These are phyloP conservation scores for Phytoseiulus persimilis DNA, from an alignment of 2,888 invertebrate genomes.

Conservation along the genomic window DNA sequence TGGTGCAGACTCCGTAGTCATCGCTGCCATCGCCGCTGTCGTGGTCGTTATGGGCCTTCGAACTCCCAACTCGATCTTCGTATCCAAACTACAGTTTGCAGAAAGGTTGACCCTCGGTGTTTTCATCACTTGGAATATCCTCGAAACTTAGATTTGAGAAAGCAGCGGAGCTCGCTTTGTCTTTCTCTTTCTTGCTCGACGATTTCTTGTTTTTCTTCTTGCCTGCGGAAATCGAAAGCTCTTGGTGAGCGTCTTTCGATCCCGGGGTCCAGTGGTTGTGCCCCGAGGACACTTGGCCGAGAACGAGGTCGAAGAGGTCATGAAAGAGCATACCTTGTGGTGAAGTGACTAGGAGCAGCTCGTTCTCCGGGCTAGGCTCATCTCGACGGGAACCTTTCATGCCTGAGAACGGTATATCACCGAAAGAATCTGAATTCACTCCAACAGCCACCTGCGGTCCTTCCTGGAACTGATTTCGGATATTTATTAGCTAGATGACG, in stretches of 20 bases:
- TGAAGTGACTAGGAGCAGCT: conserved; percentile 25
- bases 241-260: background rate
- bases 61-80: background rate
- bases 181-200: conserved; percentile 44
- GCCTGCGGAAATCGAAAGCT: conserved; percentile 44
- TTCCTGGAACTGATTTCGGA: conserved; percentile 7
- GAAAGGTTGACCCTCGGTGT: background rate
- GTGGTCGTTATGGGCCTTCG: background rate
- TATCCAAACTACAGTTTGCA: conserved; percentile 12
- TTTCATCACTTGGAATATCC: conserved; percentile 62
- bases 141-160: conserved; percentile 69
- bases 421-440: conserved; percentile 22
- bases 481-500: background rate
- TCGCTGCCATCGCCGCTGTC: background rate
- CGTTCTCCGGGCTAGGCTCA: conserved; percentile 21
- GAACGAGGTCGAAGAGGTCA: background rate
- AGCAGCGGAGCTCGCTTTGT: conserved; percentile 52
- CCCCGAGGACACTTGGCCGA: too few relatives aligned
- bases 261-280: too few relatives aligned
- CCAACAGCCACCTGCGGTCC: conserved; percentile 18
- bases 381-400: conserved; percentile 6
- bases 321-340: background rate
- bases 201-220: conserved; percentile 50
- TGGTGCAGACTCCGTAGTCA: background rate
- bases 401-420: conserved; percentile 16